Conservation (phyloP, 1,140 invertebrate species). For the Caenorhabditis brenneri region DNA sequence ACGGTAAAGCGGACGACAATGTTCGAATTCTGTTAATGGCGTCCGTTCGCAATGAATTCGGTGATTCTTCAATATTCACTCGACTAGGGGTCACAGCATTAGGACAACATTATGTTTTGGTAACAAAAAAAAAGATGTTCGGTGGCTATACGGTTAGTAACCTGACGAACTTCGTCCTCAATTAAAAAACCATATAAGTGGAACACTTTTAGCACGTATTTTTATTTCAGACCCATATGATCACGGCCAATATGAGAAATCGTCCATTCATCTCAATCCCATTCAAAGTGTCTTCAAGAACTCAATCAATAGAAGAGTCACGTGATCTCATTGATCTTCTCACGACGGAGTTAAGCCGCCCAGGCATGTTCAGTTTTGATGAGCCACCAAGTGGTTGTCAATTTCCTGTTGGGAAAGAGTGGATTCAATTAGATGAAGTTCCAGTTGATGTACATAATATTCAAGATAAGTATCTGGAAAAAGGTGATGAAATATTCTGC, state of each 20-base stretch:
- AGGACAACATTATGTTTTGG: constrained; percentile 10
- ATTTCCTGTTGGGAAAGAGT: constrained; percentile 21
- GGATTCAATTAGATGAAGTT: constrained; percentile 38
- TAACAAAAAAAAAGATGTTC: background rate
- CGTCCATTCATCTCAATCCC: constrained; percentile 36
- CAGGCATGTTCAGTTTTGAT: constrained; percentile 17
- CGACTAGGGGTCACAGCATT: background rate
- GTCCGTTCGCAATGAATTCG: constrained; percentile 24
- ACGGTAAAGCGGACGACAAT: background rate
- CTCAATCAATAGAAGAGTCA: constrained; percentile 26
- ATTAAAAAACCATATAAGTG: no score
- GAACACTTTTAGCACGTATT: no score
- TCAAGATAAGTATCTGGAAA: constrained; percentile 24
- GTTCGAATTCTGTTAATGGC: constrained; percentile 25
- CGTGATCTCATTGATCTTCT: constrained; percentile 2
- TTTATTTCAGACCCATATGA: constrained; percentile 48
- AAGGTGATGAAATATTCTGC: constrained; percentile 45
- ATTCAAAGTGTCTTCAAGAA: constrained; percentile 2
- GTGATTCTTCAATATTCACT: background rate
- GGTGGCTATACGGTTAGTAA: constrained; percentile 1
- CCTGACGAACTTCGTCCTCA: no score
- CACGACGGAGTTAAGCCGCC: background rate
- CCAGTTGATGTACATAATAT: background rate
- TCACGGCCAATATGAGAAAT: constrained; percentile 45
- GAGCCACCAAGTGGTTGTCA: background rate